Base-by-base conservation (phyloP, 2,113 vertebrate species). In the Glareola pratincola region DNA sequence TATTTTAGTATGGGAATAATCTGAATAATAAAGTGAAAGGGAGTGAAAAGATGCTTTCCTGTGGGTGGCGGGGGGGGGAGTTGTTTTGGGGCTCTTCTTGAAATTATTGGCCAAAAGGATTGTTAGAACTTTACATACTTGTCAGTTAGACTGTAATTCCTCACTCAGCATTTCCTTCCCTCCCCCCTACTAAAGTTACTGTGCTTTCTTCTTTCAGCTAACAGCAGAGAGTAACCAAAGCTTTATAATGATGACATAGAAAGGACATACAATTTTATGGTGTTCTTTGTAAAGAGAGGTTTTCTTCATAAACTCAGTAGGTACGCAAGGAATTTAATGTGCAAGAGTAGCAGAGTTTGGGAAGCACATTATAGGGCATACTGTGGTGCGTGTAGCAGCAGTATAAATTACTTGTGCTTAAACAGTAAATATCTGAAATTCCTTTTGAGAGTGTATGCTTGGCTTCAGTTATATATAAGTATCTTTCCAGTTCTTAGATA, bases 371-470 rank as follows among this genome's bases (percentile, higher is more conserved):
- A 45, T 24, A 29, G 66, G 34, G 16, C 3, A 1, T 78, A 10
- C 24, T 83, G 69, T 47, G 21, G 60, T 34, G n/a, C 0, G 0
- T 39, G 67, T 37, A 73, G 47, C 72, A 68, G 60, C 89, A 41
- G 51, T 74, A 51, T 71, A 48, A 94, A 75, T 86, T 62, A 73
- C 64, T 92, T 86, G 48, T 72, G 43, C 93, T 90, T 88, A 79
- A 96, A 84, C 26, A 81, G 36, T 91, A 91, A 92, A 96, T 94
- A 69, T 66, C 89, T 95, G 88, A 84, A 94, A 97, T 97, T 94
- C 95, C 92, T 96, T 78, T 64, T 41, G 37, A 69, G 83, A 94
- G 67, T 92, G 81, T 67, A 27, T 95, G 67, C 53, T 95, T 97
- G 69, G 81, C 85, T 86, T 92, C 85, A 72, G 43, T 84, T 69